These are phyloP conservation scores for Pachydiplax longipennis DNA, from an alignment of 2,888 invertebrate genomes.

Conservation along the genomic window DNA sequence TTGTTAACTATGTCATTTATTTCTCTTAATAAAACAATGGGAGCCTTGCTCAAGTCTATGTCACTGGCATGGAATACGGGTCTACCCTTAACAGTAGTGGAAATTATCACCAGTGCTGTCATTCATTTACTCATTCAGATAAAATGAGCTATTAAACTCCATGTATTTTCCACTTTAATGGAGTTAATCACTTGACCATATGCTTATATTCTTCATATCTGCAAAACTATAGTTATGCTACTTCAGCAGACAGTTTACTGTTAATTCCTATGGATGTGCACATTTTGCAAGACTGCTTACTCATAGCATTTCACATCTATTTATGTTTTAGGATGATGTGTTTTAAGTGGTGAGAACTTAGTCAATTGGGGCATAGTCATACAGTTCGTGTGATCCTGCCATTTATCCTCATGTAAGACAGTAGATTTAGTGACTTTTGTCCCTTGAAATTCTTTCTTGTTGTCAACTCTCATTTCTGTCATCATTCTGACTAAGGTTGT, in stretches of 20 bases:
- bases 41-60: constrained; percentile 40
- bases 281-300: constrained; percentile 43
- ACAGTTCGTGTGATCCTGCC: neutral
- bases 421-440: neutral
- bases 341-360: constrained; percentile 36
- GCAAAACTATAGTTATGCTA: constrained; percentile 5
- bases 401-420: neutral
- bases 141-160: constrained; percentile 7
- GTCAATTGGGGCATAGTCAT: constrained; percentile 34
- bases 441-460: neutral
- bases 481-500: constrained; percentile 29
- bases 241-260: constrained; percentile 13
- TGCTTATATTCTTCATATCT: constrained; percentile 33
- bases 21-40: constrained; percentile 22
- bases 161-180: neutral
- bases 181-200: constrained; percentile 27
- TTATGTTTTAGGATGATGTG: constrained; percentile 22
- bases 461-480: constrained; percentile 34
- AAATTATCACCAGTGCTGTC: constrained; percentile 1
- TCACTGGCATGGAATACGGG: constrained; percentile 28
- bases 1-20: constrained; percentile 19
- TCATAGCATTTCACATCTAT: constrained; percentile 39
- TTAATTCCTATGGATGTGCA: constrained; percentile 32
- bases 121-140: constrained; percentile 14
- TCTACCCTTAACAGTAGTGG: constrained; percentile 22